Evolutionary conservation across 1,140 invertebrate genomes (phyloP).

Genomic region (Anagrus nilaparvatae): DNA sequence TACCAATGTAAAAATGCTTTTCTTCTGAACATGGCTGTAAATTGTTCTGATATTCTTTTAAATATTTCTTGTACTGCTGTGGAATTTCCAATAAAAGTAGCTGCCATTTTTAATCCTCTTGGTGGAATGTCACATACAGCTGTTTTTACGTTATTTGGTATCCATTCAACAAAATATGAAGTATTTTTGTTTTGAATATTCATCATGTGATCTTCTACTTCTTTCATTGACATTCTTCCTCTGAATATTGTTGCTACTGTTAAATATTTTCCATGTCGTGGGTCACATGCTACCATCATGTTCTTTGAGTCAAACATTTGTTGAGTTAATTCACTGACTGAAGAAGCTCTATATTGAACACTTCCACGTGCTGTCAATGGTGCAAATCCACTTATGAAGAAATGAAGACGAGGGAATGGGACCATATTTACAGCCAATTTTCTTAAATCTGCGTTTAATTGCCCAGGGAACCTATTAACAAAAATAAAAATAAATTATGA

Average conservation of each 20-base stretch:
- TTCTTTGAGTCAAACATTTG: conserved; percentile 71
- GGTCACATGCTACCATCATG: conserved; percentile 79
- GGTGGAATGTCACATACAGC: too few relatives aligned
- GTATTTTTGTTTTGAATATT: conserved; percentile 66
- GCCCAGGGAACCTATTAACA: conserved; percentile 56
- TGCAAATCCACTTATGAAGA: conserved; percentile 55
- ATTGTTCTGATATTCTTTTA: conserved; percentile 61
- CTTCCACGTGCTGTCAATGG: conserved; percentile 45
- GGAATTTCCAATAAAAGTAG: conserved; percentile 58
- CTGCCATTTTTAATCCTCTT: conserved; percentile 58
- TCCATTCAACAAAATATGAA: conserved; percentile 69
- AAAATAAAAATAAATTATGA: too few relatives aligned
- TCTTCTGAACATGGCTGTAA: too few relatives aligned
- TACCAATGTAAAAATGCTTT: too few relatives aligned
- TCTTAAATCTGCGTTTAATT: conserved; percentile 52
- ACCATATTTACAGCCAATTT: conserved; percentile 58
- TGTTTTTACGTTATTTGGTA: conserved; percentile 55
- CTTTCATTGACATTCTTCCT: conserved; percentile 53
- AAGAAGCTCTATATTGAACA: conserved; percentile 49
- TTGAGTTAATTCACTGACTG: too few relatives aligned
- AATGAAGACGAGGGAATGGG: conserved; percentile 54
- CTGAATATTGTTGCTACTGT: conserved; percentile 67
- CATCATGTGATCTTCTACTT: conserved; percentile 61
- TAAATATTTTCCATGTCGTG: conserved; percentile 66
- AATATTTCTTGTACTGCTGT: conserved; percentile 54